These are phyloP conservation scores for Mystacides longicornis DNA, from an alignment of 2,888 invertebrate species.

Conservation along the genomic window DNA sequence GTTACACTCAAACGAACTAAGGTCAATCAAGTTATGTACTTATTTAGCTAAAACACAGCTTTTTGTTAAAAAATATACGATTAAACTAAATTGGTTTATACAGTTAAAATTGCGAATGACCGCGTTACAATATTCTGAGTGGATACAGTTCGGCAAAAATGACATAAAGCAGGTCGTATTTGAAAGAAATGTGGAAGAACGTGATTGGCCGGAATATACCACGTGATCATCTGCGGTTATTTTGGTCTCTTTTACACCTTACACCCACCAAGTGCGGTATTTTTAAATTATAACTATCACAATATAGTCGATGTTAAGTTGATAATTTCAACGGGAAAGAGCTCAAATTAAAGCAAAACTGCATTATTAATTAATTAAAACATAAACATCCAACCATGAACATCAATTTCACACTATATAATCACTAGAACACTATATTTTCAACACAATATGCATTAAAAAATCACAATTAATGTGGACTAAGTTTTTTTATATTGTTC, in stretches of 20 bases:
- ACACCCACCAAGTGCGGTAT: slow-evolving; percentile 51
- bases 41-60: slow-evolving; percentile 20
- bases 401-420: too few relatives aligned
- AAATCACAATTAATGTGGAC: too few relatives aligned
- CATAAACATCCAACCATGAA: too few relatives aligned
- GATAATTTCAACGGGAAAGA: too few relatives aligned
- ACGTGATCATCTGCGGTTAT: slow-evolving; percentile 45
- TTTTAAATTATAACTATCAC: slow-evolving; percentile 38
- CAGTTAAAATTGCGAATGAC: not conserved
- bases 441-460: too few relatives aligned
- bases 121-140: not conserved
- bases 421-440: too few relatives aligned
- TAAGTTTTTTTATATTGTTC: too few relatives aligned
- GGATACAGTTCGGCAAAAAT: not conserved
- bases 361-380: too few relatives aligned
- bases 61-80: not conserved
- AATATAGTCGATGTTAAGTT: too few relatives aligned
- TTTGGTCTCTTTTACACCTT: slow-evolving; percentile 35
- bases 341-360: too few relatives aligned
- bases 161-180: slow-evolving; percentile 15
- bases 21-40: slow-evolving; percentile 29
- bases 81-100: not conserved
- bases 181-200: slow-evolving; percentile 45
- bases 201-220: slow-evolving; percentile 45
- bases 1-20: slow-evolving; percentile 16